Percentiles rank a stretch among this genome's conserved stretches.
phyloP scores from a whole-genome alignment of 2,113 vertebrate species.

The Eulemur macaco region DNA sequence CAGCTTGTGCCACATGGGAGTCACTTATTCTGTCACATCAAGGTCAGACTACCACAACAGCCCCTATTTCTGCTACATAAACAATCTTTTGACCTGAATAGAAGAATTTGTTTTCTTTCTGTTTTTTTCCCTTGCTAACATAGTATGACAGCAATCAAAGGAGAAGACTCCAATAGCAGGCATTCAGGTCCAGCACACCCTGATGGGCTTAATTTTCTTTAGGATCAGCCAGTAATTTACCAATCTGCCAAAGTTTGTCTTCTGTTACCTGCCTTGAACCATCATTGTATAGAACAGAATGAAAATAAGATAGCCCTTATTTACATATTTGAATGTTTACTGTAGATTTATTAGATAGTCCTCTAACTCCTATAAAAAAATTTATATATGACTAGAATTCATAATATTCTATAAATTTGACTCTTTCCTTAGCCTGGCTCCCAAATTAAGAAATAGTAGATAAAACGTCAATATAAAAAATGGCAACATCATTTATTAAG shows the following conservation, averaged over 20 bases:
- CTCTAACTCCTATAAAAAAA: not conserved
- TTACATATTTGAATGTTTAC: not conserved
- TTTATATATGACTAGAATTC: not conserved
- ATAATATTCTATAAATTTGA: not conserved
- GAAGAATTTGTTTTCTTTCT: not conserved
- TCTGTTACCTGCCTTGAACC: not conserved
- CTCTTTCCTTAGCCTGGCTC: not conserved
- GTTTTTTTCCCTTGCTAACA: not conserved
- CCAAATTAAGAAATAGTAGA: not conserved
- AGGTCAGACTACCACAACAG: not conserved
- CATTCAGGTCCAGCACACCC: not conserved
- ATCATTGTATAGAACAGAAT: not conserved
- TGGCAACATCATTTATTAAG: not conserved
- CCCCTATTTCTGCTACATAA: not conserved
- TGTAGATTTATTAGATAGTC: not conserved
- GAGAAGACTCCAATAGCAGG: not conserved
- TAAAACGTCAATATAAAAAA: not conserved
- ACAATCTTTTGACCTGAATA: not conserved
- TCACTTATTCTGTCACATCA: not conserved
- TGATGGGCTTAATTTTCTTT: not conserved
- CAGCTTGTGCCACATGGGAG: not conserved
- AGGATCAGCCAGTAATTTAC: not conserved
- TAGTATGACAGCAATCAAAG: not conserved
- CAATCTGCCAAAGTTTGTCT: not conserved
- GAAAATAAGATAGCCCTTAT: not conserved